Evolutionary conservation across 2,797 vertebrate genomes (phyloP), one percentile per base, ranked within the genome.

Genomic region (Protonibea diacanthus): DNA sequence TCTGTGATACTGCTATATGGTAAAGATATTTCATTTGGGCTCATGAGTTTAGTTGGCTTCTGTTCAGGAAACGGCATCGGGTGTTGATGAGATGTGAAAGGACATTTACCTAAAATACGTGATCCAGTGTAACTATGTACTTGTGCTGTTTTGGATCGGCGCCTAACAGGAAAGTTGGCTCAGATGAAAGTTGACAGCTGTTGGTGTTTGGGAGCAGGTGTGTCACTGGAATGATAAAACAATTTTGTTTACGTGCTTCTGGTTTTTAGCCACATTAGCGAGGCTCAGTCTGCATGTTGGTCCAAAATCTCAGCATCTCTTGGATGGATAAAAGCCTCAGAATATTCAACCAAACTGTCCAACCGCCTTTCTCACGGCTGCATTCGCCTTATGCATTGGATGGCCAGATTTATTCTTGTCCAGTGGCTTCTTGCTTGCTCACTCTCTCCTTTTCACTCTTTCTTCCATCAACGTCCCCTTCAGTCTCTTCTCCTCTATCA

Each of bases 81-180:
- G 20, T 2, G 25, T 64, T 61, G 74, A 66, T 45, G 52, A 17
- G 49, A 67, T 58, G 71, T 8, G 47, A 68, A 59, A 40, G 58
- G 67, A 65, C 79, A 33, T 64, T 84, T 38, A 49, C 72, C 72
- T 38, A 14, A 29, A 64, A 79, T 66, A 52, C 52, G 11, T 21
- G 76, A 60, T 67, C 69, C 13, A 76, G 59, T 73, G 49, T 42
- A 51, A 47, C 65, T 48, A 6, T 18, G 81, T 57, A 53, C 74
- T 81, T 23, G 64, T 63, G 78, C 47, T 71, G 77, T 58, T 74
- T 21, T 87, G 85, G 81, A 87, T 5, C 5, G 29, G 14, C 33
- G 78, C 85, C 85, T 81, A 75, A 88, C 72, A 25, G 77, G 71
- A 74, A 75, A 86, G 83, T 86, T 86, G 88, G 86, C 87, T 64